Base-by-base conservation (phyloP, 2,113 vertebrate genomes). In the Mobula birostris region DNA sequence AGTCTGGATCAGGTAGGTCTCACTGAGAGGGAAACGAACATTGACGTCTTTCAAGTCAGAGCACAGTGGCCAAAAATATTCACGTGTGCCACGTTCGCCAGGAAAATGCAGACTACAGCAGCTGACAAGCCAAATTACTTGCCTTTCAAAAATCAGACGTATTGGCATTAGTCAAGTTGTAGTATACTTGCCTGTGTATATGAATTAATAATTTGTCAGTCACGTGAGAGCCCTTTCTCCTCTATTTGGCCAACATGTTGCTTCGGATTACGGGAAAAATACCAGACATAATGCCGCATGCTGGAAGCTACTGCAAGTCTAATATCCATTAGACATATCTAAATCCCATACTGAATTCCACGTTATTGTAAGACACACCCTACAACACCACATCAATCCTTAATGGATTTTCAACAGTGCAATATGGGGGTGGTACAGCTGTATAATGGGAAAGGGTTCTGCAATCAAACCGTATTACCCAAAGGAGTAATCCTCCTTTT, bases 401-500 rank as follows among this genome's bases (percentile, higher is more conserved):
- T 93, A 93, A 93, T 93, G 68, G 91, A 48, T 93, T 93, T 93
- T 93, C 91, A 93, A 93, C 68, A 74, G 63, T 91, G 88, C 61
- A 70, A 70, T 91, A 91, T 91, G 91, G 91, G 72, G 70, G 68
- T 93, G 70, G 68, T 36, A 93, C 91, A 93, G 91, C 91, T 93
- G 91, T 74, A 93, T 93, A 93, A 93, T 93, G 91, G 48, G 91
- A 93, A 74, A 93, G 19, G 48, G 91, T 70, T 93, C 40, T 74
- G 72, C 66, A 93, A 70, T 56, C 36, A 21, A 76, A 40, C 70
- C 74, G 91, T 68, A 93, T 93, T 93, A 93, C 70, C 91, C 72
- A 74, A 97, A 96, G 97, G 97, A 97, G 97, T 97, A 97, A 97
- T 97, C 97, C 91, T 74, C 91, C 97, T 96, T 96, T 97, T 96